phyloP scores from a whole-genome alignment of 2,888 invertebrate species.

The Octodonta nipae region DNA sequence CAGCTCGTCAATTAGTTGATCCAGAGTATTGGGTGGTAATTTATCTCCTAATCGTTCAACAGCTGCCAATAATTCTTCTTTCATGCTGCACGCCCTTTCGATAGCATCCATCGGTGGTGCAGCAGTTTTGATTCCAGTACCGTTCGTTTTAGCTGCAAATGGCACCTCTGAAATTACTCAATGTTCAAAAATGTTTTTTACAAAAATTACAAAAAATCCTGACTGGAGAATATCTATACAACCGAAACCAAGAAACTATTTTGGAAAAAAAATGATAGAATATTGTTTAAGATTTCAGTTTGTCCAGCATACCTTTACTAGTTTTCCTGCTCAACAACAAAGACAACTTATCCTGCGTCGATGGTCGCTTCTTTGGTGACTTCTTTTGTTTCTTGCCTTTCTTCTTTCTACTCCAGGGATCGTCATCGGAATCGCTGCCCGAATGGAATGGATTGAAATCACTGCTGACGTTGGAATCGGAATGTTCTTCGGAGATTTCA shows the following conservation, averaged over 20 bases:
- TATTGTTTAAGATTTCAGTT: no score
- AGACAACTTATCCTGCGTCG: slow-evolving; percentile 69
- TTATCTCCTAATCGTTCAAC: slow-evolving; percentile 70
- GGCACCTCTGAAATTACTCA: no score
- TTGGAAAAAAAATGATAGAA: no score
- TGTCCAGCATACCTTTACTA: slow-evolving; percentile 24
- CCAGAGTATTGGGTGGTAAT: slow-evolving; percentile 92
- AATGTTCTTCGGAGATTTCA: slow-evolving; percentile 42
- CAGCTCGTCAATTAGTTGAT: slow-evolving; percentile 94
- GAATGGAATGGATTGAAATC: slow-evolving; percentile 89
- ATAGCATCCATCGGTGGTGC: slow-evolving; percentile 70
- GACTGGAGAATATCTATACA: no score
- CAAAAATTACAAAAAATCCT: no score
- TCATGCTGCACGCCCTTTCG: slow-evolving; percentile 83
- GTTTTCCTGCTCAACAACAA: slow-evolving; percentile 45
- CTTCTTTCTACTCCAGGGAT: slow-evolving; percentile 38
- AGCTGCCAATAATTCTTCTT: slow-evolving; percentile 72
- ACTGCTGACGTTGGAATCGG: slow-evolving; percentile 52
- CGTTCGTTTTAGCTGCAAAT: slow-evolving; percentile 27
- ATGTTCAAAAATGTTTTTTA: no score
- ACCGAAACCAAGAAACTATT: no score
- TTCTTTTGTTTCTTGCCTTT: slow-evolving; percentile 31
- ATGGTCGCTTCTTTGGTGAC: slow-evolving; percentile 24
- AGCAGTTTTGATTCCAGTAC: slow-evolving; percentile 34
- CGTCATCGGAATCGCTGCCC: slow-evolving; percentile 66